Percentiles rank a stretch among this genome's conserved stretches.
Evolutionary conservation across 2,113 vertebrate species (phyloP).

Genomic region (Neopipo cinnamomea): DNA sequence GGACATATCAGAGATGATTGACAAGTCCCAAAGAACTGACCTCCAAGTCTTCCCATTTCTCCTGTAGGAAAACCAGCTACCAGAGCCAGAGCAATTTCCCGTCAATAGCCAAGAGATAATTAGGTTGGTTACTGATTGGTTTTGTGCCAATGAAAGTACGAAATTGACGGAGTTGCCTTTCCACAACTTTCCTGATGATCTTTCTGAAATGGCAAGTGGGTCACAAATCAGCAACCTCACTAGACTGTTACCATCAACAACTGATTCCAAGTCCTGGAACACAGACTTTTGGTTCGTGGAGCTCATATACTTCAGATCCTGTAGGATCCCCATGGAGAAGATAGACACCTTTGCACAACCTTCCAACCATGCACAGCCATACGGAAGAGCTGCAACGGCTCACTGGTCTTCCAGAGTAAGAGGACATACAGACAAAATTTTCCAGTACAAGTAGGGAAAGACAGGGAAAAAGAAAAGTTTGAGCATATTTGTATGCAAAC

Average conservation of each 20-base stretch:
- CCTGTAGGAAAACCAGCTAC: neutral
- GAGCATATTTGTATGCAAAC: neutral
- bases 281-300: neutral
- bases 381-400: neutral
- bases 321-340: neutral
- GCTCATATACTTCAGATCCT: neutral
- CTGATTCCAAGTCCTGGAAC: neutral
- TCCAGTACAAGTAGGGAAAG: neutral
- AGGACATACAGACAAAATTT: neutral
- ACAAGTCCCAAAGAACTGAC: neutral
- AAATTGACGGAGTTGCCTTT: neutral
- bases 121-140: neutral
- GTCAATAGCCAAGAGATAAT: neutral
- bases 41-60: neutral
- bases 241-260: neutral
- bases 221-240: neutral
- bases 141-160: neutral
- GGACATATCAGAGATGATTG: neutral
- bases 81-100: neutral
- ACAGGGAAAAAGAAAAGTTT: neutral
- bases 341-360: rapidly evolving
- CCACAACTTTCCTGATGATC: neutral
- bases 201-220: neutral
- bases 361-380: neutral
- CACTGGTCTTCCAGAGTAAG: neutral